Evolutionary conservation across 1,140 invertebrate species (phyloP).

Genomic region (Drosophila triauraria): DNA sequence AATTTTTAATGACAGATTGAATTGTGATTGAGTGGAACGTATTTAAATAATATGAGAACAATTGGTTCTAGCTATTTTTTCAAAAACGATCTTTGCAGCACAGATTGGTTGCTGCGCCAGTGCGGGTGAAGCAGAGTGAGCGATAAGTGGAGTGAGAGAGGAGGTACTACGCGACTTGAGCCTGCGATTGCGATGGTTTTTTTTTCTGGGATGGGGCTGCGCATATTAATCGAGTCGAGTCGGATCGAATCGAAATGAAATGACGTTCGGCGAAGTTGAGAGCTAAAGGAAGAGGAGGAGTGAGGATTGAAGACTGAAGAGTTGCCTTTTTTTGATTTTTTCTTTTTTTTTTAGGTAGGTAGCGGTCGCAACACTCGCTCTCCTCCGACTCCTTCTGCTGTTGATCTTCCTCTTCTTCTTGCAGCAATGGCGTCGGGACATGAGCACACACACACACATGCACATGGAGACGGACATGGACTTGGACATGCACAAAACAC

Average conservation of each 20-base stretch:
- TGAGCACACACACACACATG: conserved; percentile 34
- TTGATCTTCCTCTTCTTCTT: conserved; percentile 2
- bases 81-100: not conserved
- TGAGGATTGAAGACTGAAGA: conserved; percentile 36
- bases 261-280: conserved; percentile 52
- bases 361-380: conserved; percentile 35
- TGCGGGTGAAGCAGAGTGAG: conserved; percentile 22
- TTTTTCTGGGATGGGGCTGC: conserved; percentile 44
- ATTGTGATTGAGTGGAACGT: too few relatives aligned
- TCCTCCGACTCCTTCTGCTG: conserved; percentile 29
- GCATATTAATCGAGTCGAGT: conserved; percentile 78
- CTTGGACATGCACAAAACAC: conserved; percentile 33
- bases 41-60: not conserved
- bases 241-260: conserved; percentile 71
- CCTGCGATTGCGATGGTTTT: conserved; percentile 40
- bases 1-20: too few relatives aligned
- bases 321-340: conserved; percentile 25
- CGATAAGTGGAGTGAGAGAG: conserved; percentile 20
- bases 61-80: not conserved
- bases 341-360: conserved; percentile 44
- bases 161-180: conserved; percentile 25
- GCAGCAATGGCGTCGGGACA: conserved; percentile 72
- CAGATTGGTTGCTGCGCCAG: not conserved
- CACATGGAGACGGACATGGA: conserved; percentile 10
- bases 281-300: conserved; percentile 10